Conservation (phyloP, 2,113 vertebrate genomes). For the Protomyctophum bolini region DNA sequence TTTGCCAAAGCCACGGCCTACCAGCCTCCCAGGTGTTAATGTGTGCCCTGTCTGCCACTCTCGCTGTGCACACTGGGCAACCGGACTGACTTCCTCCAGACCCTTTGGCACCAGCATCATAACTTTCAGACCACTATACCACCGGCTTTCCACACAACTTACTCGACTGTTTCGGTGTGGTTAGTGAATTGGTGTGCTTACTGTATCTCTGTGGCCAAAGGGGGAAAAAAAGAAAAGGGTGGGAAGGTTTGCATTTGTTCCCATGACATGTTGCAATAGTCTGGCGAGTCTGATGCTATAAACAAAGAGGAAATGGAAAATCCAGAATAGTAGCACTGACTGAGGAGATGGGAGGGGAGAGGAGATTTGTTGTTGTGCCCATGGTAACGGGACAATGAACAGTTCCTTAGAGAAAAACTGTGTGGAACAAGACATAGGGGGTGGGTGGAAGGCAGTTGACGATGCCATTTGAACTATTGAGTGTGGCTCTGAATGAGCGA, state of each 20-base stretch:
- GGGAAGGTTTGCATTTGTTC: not conserved
- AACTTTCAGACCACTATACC: slow-evolving; percentile 29
- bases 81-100: slow-evolving; percentile 48
- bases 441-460: slow-evolving; percentile 19
- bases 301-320: slow-evolving; percentile 1
- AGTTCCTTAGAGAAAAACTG: slow-evolving; percentile 40
- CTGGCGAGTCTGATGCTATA: slow-evolving; percentile 16
- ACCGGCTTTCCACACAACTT: not conserved
- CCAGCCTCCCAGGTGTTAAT: slow-evolving; percentile 76
- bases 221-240: not conserved
- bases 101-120: slow-evolving; percentile 43
- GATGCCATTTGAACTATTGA: slow-evolving; percentile 32
- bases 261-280: too few relatives aligned
- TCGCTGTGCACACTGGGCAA: slow-evolving; percentile 58
- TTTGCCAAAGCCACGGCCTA: slow-evolving; percentile 75
- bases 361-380: slow-evolving; percentile 20
- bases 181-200: not conserved
- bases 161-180: slow-evolving; percentile 7
- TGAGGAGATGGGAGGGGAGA: not conserved
- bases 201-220: slow-evolving; percentile 9
- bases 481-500: slow-evolving; percentile 19
- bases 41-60: slow-evolving; percentile 65
- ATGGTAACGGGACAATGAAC: slow-evolving; percentile 46
- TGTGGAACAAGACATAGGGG: slow-evolving; percentile 10
- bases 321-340: slow-evolving; percentile 14